Evolutionary conservation across 2,888 invertebrate genomes (phyloP).

Genomic region (Sphaerophoria rueppellii): DNA sequence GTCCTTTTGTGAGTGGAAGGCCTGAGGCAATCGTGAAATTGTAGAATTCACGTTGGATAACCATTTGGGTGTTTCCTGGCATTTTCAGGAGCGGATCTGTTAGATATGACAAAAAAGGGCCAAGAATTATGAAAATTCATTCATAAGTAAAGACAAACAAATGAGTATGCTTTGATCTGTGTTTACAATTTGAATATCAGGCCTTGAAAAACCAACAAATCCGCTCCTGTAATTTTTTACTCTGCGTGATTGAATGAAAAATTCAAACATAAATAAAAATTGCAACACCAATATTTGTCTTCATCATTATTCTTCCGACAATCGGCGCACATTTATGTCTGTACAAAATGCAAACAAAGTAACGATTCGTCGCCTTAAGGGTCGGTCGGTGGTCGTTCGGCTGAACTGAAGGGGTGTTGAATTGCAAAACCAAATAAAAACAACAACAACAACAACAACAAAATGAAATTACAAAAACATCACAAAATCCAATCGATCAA

Average conservation of each 20-base stretch:
- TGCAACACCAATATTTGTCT: constrained; percentile 69
- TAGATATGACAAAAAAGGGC: background rate
- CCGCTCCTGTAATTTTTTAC: background rate
- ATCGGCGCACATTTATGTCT: constrained; percentile 66
- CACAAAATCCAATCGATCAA: constrained; percentile 20
- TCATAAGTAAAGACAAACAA: no score
- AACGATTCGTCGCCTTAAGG: constrained; percentile 38
- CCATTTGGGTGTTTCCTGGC: constrained; percentile 31
- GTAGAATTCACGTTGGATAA: constrained; percentile 46
- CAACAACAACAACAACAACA: background rate
- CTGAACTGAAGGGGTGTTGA: constrained; percentile 58
- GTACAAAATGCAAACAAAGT: constrained; percentile 54
- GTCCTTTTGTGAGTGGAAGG: constrained; percentile 14
- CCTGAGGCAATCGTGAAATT: constrained; percentile 22
- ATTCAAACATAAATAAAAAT: constrained; percentile 36
- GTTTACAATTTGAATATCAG: no score
- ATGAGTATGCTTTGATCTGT: no score
- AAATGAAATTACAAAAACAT: constrained; percentile 24
- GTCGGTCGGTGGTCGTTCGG: constrained; percentile 28
- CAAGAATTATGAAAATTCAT: background rate
- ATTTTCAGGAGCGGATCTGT: background rate
- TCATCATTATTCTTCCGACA: constrained; percentile 67
- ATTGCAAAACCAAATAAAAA: constrained; percentile 41
- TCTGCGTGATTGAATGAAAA: constrained; percentile 46
- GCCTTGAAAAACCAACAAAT: background rate